These are phyloP conservation scores for Donacobius atricapilla DNA, from an alignment of 2,113 vertebrate genomes.

Conservation along the genomic window DNA sequence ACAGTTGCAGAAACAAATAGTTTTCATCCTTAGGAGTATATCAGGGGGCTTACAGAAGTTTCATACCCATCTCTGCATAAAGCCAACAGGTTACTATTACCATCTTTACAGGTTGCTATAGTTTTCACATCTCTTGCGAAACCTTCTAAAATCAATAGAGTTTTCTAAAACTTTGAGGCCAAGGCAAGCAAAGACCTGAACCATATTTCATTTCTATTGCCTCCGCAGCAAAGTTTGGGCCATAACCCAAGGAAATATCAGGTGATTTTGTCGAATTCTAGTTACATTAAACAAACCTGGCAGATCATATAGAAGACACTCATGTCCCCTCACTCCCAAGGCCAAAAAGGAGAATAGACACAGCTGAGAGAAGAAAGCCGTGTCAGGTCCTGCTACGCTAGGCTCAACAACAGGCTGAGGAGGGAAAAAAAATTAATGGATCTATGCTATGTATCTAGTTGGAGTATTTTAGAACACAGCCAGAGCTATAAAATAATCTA, in stretches of 20 bases:
- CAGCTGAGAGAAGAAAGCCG: background rate
- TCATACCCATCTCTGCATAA: background rate
- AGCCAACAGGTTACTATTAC: background rate
- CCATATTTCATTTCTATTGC: background rate
- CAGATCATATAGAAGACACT: background rate
- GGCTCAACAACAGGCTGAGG: background rate
- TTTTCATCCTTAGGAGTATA: background rate
- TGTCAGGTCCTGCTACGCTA: background rate
- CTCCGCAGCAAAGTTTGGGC: background rate
- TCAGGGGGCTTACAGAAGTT: background rate
- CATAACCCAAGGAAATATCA: background rate
- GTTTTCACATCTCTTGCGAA: background rate
- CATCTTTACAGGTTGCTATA: background rate
- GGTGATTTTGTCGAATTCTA: background rate
- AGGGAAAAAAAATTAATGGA: background rate
- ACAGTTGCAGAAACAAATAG: background rate
- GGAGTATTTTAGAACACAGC: background rate
- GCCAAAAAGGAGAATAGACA: background rate
- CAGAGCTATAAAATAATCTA: background rate
- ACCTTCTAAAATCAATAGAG: background rate
- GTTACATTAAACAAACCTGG: background rate
- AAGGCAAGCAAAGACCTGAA: background rate
- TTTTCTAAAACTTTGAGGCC: background rate
- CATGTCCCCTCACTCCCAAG: background rate
- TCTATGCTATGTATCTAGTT: background rate